Percentiles rank a stretch among this genome's conserved stretches.
Conservation (phyloP, 1,140 invertebrate genomes). For the Ostrea denselamellosa region DNA sequence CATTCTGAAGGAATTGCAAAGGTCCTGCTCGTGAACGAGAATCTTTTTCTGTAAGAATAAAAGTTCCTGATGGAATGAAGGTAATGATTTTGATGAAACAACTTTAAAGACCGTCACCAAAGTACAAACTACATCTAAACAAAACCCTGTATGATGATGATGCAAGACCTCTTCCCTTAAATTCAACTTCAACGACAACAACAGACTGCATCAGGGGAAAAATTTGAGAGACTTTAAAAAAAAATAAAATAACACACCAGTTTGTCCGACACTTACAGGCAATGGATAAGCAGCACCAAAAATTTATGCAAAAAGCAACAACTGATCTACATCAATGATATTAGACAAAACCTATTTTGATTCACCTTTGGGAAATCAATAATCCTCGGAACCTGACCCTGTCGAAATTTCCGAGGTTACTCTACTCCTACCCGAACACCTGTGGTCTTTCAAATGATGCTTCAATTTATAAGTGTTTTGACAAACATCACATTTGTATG, state of each 20-base stretch:
- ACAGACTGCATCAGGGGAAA: background rate
- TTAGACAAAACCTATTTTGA: background rate
- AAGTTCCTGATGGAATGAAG: constrained; percentile 11
- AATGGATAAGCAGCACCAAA: background rate
- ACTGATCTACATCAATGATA: background rate
- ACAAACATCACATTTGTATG: constrained; percentile 38
- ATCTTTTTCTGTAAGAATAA: constrained; percentile 34
- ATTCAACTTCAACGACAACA: background rate
- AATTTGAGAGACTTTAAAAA: background rate
- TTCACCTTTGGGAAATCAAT: background rate
- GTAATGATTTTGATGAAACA: background rate
- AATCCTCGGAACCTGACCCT: background rate
- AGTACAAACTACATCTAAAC: background rate
- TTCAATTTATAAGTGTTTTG: constrained; percentile 45
- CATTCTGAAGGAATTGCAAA: constrained; percentile 22
- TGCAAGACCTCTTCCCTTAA: background rate
- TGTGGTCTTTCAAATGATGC: constrained; percentile 44
- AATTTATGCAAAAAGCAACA: background rate
- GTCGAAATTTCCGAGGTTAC: background rate
- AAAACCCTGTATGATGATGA: background rate
- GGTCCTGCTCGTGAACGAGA: background rate
- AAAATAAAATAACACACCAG: background rate
- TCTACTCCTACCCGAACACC: background rate
- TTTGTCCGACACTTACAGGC: background rate
- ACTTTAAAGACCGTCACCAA: background rate